Base-by-base conservation (phyloP, 2,888 invertebrate species). In the Galerucella calmariensis region DNA sequence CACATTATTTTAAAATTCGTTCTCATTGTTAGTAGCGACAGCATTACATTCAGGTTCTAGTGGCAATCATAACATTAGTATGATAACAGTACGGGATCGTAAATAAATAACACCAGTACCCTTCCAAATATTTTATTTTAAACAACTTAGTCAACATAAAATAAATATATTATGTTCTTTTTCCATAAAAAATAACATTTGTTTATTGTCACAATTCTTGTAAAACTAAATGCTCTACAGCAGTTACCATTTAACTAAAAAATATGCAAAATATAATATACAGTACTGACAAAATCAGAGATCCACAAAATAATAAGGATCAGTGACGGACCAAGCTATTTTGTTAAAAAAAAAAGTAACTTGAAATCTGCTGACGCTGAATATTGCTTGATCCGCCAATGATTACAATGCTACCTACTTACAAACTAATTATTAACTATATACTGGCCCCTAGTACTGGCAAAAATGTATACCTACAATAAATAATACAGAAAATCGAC, bases 401-500 rank as follows among this genome's bases (percentile, higher is more conserved):
- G 58, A 46, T 56, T 59, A 65, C 56, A 59, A 72, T 44, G 46
- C 11, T 56, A 56, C 48, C 46, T 67, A 72, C 72, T 76, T 78
- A 78, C 14, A 71, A 48, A 51, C 70, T 73, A 75, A 53, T 59
- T 63, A 72, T 75, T 74, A 70, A 77, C 77, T 79, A 82, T 81
- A 83, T 83, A 84, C 83, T 83, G 83, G 84, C 83, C 84, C 83
- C 80, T 81, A 79, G 79, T 84, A 84, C 84, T 84, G 84, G 84
- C 84, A 83, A 81, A 79, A 78, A 80, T 61, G 16, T 69, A 72
- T 46, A 67, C 51, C 69, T 69, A 75, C 14, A 69, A 69, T 75
- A 66, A 72, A 61, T 61, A 61, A 61, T 61, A 61, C 61, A 61
- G 16, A 61, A 61, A 59, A 59, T 27, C 59, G 20, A 59, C 12